These are phyloP conservation scores for Oeneis ivallda DNA, from an alignment of 2,888 invertebrate genomes.

Conservation along the genomic window DNA sequence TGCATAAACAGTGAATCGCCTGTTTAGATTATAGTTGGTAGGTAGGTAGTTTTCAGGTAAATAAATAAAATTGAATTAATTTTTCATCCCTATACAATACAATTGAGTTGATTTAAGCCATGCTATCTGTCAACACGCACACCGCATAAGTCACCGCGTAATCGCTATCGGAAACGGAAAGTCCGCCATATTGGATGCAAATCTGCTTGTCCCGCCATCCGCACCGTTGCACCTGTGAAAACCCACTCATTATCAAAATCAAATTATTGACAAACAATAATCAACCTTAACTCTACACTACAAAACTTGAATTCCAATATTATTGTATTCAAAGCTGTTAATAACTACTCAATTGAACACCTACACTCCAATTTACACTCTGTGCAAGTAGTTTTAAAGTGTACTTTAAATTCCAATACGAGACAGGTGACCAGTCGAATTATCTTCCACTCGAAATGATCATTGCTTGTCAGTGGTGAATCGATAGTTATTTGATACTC, in stretches of 20 bases:
- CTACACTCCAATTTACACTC: conserved; percentile 39
- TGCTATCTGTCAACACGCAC: conserved; percentile 47
- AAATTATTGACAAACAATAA: conserved; percentile 36
- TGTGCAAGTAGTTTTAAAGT: conserved; percentile 45
- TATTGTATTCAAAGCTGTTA: conserved; percentile 33
- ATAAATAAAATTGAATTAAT: not conserved
- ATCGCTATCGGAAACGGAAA: conserved; percentile 75
- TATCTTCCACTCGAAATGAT: conserved; percentile 67
- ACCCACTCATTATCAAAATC: conserved; percentile 48
- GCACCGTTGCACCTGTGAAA: conserved; percentile 70
- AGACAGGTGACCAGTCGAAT: conserved; percentile 70
- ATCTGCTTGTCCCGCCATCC: conserved; percentile 76
- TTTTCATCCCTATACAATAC: conserved; percentile 7
- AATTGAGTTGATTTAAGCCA: conserved; percentile 26
- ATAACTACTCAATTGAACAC: conserved; percentile 35
- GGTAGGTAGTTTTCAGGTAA: not conserved
- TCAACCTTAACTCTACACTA: conserved; percentile 24
- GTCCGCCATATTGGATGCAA: conserved; percentile 75
- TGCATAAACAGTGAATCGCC: too few relatives aligned
- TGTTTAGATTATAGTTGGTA: too few relatives aligned
- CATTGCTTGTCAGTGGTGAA: conserved; percentile 56
- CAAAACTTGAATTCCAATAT: conserved; percentile 34
- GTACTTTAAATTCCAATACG: conserved; percentile 27
- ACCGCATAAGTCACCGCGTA: conserved; percentile 60
- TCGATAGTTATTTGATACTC: conserved; percentile 39